A percentile compares a stretch with the other conserved stretches of the same genome.
These are phyloP conservation scores for Piaya cayana DNA, from an alignment of 2,113 vertebrate genomes.

Conservation along the genomic window DNA sequence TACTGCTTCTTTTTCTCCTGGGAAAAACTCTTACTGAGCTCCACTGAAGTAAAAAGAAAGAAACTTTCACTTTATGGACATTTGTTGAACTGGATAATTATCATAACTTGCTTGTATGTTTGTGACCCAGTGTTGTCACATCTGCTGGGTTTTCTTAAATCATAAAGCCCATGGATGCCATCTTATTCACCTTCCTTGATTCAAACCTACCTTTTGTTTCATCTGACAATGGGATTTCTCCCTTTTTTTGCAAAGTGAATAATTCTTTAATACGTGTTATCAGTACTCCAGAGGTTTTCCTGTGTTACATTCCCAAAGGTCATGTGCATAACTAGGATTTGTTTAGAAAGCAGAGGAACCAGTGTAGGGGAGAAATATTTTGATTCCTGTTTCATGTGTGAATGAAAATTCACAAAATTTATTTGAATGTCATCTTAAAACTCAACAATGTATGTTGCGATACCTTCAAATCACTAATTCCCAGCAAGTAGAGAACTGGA, in stretches of 20 bases:
- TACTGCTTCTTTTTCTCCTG: not conserved
- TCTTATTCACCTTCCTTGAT: not conserved
- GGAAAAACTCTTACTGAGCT: not conserved
- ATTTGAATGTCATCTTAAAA: not conserved
- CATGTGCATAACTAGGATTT: not conserved
- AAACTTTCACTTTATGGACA: not conserved
- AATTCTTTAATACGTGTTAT: not conserved
- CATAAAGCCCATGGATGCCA: not conserved
- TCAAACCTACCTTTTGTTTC: not conserved
- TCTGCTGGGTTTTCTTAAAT: not conserved
- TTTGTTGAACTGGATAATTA: not conserved
- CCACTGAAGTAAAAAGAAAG: not conserved
- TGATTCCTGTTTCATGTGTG: not conserved
- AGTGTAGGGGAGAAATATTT: not conserved
- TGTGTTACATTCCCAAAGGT: not conserved
- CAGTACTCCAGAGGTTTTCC: not conserved
- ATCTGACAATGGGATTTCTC: not conserved
- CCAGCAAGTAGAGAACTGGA: not conserved
- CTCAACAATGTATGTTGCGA: not conserved
- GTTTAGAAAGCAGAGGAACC: not conserved
- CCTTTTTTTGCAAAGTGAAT: not conserved
- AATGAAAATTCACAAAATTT: not conserved
- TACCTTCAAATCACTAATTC: not conserved
- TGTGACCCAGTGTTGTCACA: not conserved
- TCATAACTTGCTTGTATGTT: not conserved